Evolutionary conservation across 2,113 vertebrate species (phyloP).

Genomic region (Oophaga pumilio): DNA sequence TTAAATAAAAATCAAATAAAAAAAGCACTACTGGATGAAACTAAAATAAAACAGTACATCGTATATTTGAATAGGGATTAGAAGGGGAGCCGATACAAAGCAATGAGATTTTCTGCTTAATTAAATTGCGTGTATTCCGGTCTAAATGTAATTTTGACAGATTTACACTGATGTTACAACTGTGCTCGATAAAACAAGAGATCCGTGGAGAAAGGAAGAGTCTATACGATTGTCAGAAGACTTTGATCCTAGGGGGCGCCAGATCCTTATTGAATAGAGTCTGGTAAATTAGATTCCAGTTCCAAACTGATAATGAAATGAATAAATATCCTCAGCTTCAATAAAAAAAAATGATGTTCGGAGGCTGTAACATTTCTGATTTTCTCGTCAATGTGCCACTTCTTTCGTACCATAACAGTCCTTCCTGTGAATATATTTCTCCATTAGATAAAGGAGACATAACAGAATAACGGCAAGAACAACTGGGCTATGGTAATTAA

Average conservation of each 20-base stretch:
- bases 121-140: conserved; percentile 35
- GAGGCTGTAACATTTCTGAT: background rate
- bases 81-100: conserved; percentile 29
- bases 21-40: background rate
- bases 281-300: background rate
- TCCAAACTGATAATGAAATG: background rate
- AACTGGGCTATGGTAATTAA: background rate
- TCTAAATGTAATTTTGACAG: conserved; percentile 29
- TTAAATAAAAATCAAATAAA: conserved; percentile 42
- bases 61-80: conserved; percentile 43
- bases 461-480: background rate
- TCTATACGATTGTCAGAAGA: background rate
- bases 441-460: background rate
- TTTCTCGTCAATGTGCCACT: background rate
- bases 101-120: conserved; percentile 41
- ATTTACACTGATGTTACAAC: conserved; percentile 20
- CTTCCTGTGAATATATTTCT: background rate
- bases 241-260: conserved; percentile 4
- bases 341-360: background rate
- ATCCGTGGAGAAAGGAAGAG: background rate
- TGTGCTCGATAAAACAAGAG: background rate
- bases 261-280: background rate
- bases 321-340: background rate
- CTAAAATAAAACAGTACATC: conserved; percentile 28
- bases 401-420: background rate